Conservation (phyloP, 2,113 vertebrate species). For the Pedetes capensis region DNA sequence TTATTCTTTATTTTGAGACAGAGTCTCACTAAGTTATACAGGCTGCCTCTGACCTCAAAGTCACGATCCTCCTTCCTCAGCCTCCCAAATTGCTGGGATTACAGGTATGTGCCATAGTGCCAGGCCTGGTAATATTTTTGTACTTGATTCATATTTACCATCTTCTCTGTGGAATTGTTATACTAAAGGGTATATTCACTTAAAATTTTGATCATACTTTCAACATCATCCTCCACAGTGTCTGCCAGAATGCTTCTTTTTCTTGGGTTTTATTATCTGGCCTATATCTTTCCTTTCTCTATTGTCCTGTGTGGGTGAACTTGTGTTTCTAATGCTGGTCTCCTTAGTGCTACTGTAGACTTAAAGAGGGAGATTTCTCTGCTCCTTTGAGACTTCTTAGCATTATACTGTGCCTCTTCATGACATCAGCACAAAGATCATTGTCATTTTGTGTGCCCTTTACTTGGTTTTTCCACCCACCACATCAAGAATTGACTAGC, state of each 20-base stretch:
- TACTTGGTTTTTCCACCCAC: neutral
- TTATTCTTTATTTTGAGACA: too few species aligned
- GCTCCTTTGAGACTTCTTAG: neutral
- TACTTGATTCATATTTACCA: neutral
- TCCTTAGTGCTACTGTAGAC: accelerated
- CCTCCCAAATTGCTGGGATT: too few species aligned
- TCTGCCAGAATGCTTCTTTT: neutral
- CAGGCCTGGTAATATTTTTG: neutral
- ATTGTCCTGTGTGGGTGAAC: accelerated
- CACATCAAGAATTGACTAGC: neutral
- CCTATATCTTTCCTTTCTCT: neutral
- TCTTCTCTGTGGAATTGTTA: neutral
- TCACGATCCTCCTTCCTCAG: too few species aligned
- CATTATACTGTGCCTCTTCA: neutral
- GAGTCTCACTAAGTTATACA: too few species aligned
- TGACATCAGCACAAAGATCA: neutral
- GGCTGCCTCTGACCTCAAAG: too few species aligned
- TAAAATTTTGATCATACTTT: neutral
- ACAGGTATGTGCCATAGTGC: too few species aligned
- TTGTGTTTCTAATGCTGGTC: neutral
- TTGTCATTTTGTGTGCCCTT: neutral
- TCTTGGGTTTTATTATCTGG: accelerated
- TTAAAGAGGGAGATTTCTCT: neutral
- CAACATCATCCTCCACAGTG: neutral
- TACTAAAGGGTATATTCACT: neutral